Percentiles rank a stretch among this genome's conserved stretches.
phyloP scores from a whole-genome alignment of 1,140 invertebrate genomes.

The Solen grandis region DNA sequence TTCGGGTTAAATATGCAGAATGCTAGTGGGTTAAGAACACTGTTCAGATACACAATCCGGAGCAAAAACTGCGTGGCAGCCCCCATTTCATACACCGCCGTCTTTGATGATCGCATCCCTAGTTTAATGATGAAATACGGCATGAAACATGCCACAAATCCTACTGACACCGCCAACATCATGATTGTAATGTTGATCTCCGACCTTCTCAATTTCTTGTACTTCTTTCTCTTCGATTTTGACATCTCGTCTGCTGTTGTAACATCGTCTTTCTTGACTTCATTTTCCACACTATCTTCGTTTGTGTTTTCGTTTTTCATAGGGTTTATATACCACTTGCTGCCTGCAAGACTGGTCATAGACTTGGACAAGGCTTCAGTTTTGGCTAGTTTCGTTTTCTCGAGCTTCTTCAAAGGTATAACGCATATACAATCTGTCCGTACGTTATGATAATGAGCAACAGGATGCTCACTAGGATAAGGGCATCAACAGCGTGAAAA shows the following conservation, averaged over 20 bases:
- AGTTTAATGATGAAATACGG: not conserved
- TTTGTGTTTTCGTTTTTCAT: not conserved
- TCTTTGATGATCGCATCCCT: not conserved
- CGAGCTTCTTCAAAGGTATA: not conserved
- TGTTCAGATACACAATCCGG: not conserved
- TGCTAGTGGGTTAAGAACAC: not conserved
- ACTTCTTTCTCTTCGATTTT: not conserved
- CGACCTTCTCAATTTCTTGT: not conserved
- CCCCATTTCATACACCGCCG: not conserved
- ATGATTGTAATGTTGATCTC: not conserved
- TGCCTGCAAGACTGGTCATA: no score
- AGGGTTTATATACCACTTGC: not conserved
- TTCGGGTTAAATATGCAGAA: not conserved
- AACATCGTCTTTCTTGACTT: not conserved
- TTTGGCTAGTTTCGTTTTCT: not conserved
- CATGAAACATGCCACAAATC: not conserved
- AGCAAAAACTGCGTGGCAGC: not conserved
- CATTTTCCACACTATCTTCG: not conserved
- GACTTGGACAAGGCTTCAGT: not conserved
- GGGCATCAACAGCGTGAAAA: not conserved
- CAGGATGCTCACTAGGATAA: not conserved
- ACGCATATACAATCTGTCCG: not conserved
- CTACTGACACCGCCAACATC: not conserved
- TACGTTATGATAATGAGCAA: not conserved
- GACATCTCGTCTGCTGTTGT: not conserved